Evolutionary conservation across 1,140 invertebrate species (phyloP).

Genomic region (Anastatus disparis): DNA sequence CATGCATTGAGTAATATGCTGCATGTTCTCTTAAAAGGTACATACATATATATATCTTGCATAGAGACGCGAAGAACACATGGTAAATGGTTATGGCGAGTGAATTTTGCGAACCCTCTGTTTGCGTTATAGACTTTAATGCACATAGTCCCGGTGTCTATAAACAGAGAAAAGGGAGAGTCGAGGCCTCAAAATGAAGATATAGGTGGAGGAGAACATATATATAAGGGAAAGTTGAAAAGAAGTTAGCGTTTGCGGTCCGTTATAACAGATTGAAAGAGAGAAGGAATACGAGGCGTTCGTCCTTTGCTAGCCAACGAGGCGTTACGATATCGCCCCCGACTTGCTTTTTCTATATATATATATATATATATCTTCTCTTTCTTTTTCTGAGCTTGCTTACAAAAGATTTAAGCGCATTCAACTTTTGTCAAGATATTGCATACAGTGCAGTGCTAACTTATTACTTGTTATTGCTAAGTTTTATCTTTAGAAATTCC

Average conservation of each 20-base stretch:
- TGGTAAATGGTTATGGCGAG: conserved; percentile 58
- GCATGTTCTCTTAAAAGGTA: too few relatives aligned
- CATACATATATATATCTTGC: not conserved
- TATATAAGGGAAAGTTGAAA: conserved; percentile 44
- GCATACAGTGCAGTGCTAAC: too few relatives aligned
- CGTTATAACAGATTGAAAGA: conserved; percentile 62
- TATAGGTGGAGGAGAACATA: conserved; percentile 49
- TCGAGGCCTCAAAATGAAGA: conserved; percentile 43
- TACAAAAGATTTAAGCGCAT: not conserved
- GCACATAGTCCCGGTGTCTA: conserved; percentile 46
- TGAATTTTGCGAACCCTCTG: conserved; percentile 53
- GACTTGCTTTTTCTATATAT: not conserved
- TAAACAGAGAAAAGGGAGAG: conserved; percentile 51
- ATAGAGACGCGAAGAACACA: conserved; percentile 46
- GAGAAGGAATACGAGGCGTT: conserved; percentile 41
- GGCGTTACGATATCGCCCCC: conserved; percentile 51
- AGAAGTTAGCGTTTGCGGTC: conserved; percentile 49
- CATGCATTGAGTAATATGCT: too few relatives aligned
- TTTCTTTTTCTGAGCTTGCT: too few relatives aligned
- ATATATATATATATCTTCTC: too few relatives aligned
- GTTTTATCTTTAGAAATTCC: too few relatives aligned
- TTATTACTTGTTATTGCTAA: too few relatives aligned
- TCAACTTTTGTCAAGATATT: not conserved
- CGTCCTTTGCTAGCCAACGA: conserved; percentile 60
- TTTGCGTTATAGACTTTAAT: conserved; percentile 56